Evolutionary conservation across 2,113 vertebrate genomes (phyloP).

Genomic region (human): DNA sequence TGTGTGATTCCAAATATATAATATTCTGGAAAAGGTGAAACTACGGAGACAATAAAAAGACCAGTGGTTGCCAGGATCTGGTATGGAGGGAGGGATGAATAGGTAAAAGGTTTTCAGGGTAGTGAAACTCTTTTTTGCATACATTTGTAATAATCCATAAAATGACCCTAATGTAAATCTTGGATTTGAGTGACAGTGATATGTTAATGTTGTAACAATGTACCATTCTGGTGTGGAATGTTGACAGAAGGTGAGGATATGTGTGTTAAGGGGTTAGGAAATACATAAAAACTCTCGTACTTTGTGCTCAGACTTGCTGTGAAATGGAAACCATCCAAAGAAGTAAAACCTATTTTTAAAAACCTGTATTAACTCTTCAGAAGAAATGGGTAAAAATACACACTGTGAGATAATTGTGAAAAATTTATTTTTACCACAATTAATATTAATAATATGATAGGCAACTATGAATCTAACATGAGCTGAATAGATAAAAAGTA

Average conservation of each 20-base stretch:
- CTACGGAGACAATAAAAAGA: background rate
- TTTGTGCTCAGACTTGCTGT: background rate
- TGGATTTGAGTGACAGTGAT: background rate
- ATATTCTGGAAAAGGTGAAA: background rate
- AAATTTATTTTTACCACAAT: background rate
- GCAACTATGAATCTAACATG: background rate
- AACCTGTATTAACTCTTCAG: background rate
- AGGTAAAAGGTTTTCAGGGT: background rate
- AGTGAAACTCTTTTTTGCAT: background rate
- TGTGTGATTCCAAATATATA: background rate
- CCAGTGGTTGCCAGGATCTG: background rate
- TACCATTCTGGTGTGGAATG: background rate
- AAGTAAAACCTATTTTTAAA: background rate
- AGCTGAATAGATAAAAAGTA: background rate
- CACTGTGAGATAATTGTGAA: background rate
- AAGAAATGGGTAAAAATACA: background rate
- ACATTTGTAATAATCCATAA: background rate
- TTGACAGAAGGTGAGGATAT: background rate
- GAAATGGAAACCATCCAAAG: background rate
- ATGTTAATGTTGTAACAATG: background rate
- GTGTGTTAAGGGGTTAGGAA: rapidly evolving
- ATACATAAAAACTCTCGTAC: background rate
- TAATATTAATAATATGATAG: background rate
- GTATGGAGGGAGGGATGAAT: background rate
- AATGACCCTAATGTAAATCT: background rate